Percentiles rank a stretch among this genome's conserved stretches.
phyloP scores from a whole-genome alignment of 2,797 vertebrate species.

The Poecilia picta region DNA sequence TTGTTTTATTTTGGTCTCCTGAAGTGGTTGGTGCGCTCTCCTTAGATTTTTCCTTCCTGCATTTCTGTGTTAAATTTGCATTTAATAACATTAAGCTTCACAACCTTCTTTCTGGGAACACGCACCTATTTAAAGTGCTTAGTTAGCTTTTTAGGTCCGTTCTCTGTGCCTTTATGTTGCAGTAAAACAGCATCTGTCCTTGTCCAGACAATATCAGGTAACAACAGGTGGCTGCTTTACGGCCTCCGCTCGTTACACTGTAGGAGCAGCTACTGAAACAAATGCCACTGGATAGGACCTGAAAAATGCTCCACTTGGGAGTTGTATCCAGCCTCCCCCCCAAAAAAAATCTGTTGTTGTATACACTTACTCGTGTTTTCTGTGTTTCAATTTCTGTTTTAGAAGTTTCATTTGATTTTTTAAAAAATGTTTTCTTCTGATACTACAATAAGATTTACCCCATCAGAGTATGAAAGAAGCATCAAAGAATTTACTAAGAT shows the following conservation, averaged over 20 bases:
- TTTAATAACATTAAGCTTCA: constrained; percentile 40
- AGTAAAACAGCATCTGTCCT: constrained; percentile 83
- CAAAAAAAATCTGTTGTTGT: constrained; percentile 50
- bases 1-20: constrained; percentile 31
- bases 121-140: constrained; percentile 74
- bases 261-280: constrained; percentile 74
- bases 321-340: constrained; percentile 42
- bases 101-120: constrained; percentile 67
- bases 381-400: constrained; percentile 26
- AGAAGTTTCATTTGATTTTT: constrained; percentile 18
- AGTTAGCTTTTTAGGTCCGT: constrained; percentile 78
- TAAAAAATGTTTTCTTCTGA: not conserved
- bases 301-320: constrained; percentile 64
- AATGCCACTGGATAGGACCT: constrained; percentile 66
- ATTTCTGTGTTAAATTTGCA: constrained; percentile 40
- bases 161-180: constrained; percentile 77
- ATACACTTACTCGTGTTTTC: constrained; percentile 34
- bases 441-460: not conserved
- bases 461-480: not conserved
- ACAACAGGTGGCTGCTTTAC: constrained; percentile 82
- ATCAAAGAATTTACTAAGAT: not conserved
- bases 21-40: constrained; percentile 22
- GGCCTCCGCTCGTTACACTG: constrained; percentile 76
- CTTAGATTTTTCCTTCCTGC: constrained; percentile 28
- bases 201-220: constrained; percentile 81